Evolutionary conservation across 2,888 invertebrate species (phyloP).

Genomic region (Ichneumoninae sp.): DNA sequence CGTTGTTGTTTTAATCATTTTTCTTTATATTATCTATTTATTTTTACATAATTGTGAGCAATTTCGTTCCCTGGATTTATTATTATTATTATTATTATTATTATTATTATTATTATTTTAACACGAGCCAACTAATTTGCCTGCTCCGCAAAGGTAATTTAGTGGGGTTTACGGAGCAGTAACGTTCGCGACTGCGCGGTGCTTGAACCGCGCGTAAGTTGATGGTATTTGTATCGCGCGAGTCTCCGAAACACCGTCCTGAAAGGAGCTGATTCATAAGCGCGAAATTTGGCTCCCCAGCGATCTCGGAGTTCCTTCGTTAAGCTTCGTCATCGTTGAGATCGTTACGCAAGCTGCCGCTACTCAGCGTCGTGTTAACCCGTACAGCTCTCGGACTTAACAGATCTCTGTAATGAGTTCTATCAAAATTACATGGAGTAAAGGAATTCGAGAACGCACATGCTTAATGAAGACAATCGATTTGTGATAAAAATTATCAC

Average conservation of each 20-base stretch:
- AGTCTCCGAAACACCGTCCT: neutral
- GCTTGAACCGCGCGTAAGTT: neutral
- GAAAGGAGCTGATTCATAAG: conserved; percentile 17
- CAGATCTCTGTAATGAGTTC: neutral
- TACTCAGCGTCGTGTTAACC: conserved; percentile 3
- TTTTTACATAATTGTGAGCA: neutral
- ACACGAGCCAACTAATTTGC: neutral
- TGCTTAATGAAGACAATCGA: neutral
- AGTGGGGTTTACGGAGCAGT: neutral
- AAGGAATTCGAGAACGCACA: neutral
- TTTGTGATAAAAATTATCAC: no score
- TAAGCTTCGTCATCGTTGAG: conserved; percentile 15
- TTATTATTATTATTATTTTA: no score
- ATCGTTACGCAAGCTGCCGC: neutral
- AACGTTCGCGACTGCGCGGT: neutral
- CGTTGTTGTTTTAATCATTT: neutral
- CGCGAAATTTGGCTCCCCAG: conserved; percentile 10
- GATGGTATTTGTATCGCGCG: neutral
- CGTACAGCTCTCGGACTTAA: neutral
- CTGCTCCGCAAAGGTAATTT: neutral
- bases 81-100: neutral
- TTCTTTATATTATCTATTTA: neutral
- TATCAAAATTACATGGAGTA: neutral
- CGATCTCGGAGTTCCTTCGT: conserved; percentile 13
- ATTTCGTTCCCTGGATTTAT: neutral